A percentile compares a stretch with the other conserved stretches of the same genome.
phyloP scores from a whole-genome alignment of 35 echinoderm and acorn worm genomes.

The Lytechinus variegatus region DNA sequence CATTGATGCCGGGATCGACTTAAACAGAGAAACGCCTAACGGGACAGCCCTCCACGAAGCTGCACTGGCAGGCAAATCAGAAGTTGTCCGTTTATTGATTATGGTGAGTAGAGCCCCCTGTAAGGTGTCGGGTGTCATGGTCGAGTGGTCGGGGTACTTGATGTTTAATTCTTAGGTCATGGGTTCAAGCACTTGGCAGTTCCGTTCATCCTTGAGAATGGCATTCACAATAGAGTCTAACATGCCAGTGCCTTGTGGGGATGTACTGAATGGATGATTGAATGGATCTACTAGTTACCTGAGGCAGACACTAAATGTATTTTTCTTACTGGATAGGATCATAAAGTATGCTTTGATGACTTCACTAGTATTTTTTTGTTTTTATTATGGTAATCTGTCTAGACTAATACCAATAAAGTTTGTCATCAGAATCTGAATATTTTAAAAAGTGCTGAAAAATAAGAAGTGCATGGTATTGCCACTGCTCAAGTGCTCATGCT shows the following conservation, averaged over 20 bases:
- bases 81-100: conserved; percentile 91
- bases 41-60: conserved; percentile 97
- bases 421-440: not conserved
- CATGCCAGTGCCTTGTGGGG: not conserved
- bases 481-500: not conserved
- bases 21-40: conserved; percentile 92
- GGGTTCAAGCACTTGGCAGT: not conserved
- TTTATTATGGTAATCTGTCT: not conserved
- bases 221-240: not conserved
- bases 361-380: not conserved
- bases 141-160: not conserved
- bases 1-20: conserved; percentile 81
- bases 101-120: conserved; percentile 65
- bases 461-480: not conserved
- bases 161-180: conserved; percentile 1
- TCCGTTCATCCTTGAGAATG: not conserved
- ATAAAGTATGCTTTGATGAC: no score
- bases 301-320: not conserved
- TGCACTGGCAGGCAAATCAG: conserved; percentile 86
- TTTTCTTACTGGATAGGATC: not conserved
- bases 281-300: not conserved
- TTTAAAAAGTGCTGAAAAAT: no score
- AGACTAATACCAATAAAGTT: not conserved
- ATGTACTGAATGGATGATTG: not conserved
- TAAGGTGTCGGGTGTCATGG: not conserved